Percentiles rank a stretch among this genome's conserved stretches.
These are phyloP conservation scores for Bubalus kerabau DNA, from an alignment of 2,113 vertebrate genomes.

Conservation along the genomic window DNA sequence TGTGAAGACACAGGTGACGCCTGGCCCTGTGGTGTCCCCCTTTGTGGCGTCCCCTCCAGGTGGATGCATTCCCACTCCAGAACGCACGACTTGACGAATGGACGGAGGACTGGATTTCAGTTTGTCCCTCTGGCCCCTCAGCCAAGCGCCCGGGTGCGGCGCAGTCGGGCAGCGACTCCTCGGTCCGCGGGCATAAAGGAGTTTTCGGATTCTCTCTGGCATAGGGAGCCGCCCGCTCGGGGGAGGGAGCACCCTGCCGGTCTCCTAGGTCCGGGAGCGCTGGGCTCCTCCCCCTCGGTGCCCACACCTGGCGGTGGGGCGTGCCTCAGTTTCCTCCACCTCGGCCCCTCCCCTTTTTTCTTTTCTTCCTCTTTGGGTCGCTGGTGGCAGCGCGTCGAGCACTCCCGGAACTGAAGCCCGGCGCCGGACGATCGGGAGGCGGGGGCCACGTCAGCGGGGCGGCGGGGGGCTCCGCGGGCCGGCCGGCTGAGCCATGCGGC, in stretches of 20 bases:
- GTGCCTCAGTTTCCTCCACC: conserved; percentile 67
- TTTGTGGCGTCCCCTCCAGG: neutral
- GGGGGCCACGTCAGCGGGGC: conserved; percentile 65
- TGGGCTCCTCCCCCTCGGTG: neutral
- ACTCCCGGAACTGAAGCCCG: conserved; percentile 57
- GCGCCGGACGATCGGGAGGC: neutral
- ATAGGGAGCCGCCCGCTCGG: neutral
- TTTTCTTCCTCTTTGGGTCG: conserved; percentile 57
- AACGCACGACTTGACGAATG: neutral
- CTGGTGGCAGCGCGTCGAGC: neutral
- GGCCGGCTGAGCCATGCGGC: conserved; percentile 46
- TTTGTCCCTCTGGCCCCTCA: neutral
- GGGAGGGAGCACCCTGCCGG: rapidly evolving
- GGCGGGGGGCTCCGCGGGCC: neutral
- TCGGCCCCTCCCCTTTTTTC: neutral
- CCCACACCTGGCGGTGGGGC: conserved; percentile 47
- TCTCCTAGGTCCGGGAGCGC: rapidly evolving
- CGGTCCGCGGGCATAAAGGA: neutral
- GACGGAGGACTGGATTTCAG: neutral
- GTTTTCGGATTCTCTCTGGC: neutral
- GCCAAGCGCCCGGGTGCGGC: neutral
- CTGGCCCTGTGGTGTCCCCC: neutral
- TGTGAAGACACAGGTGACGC: neutral
- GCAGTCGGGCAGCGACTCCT: neutral
- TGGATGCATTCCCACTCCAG: neutral